These are phyloP conservation scores for Toxotes lorentzi DNA, from an alignment of 2,797 vertebrate genomes.

Conservation along the genomic window DNA sequence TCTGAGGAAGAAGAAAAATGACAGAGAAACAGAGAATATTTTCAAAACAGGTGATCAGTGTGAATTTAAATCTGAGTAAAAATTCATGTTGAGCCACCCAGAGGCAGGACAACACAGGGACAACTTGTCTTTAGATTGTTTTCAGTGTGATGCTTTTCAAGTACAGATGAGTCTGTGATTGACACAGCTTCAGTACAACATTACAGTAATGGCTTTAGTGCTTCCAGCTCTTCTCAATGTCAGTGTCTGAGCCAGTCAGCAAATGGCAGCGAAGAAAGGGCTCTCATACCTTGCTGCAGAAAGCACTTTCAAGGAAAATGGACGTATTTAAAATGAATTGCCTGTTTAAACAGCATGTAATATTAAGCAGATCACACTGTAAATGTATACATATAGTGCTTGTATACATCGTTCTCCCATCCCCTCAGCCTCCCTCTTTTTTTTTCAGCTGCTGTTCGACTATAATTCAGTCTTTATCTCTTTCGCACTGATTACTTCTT, in stretches of 20 bases:
- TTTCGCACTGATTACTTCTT: conserved; percentile 63
- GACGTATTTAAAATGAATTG: conserved; percentile 59
- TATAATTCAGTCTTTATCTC: conserved; percentile 70
- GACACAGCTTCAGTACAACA: conserved; percentile 7
- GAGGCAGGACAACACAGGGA: conserved; percentile 3
- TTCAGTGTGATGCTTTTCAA: conserved; percentile 25
- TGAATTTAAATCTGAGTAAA: not conserved
- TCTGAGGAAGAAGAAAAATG: conserved; percentile 2
- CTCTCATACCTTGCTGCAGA: conserved; percentile 29
- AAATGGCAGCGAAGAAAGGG: conserved; percentile 30
- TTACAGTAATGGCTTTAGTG: conserved; percentile 32
- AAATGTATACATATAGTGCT: conserved; percentile 52
- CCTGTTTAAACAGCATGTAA: conserved; percentile 67
- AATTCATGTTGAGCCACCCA: not conserved
- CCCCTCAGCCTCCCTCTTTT: conserved; percentile 30
- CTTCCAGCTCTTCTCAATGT: conserved; percentile 33
- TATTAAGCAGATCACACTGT: conserved; percentile 70
- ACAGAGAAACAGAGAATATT: conserved; percentile 1
- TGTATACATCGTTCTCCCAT: conserved; percentile 19
- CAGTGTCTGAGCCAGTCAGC: conserved; percentile 10
- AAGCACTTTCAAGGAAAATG: conserved; percentile 38
- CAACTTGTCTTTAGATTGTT: conserved; percentile 8
- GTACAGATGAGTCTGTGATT: conserved; percentile 27
- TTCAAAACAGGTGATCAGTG: conserved; percentile 1
- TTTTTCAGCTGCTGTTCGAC: conserved; percentile 31